These are phyloP conservation scores for Speoplatyrhinus poulsoni DNA, from an alignment of 2,113 vertebrate species.

Conservation along the genomic window DNA sequence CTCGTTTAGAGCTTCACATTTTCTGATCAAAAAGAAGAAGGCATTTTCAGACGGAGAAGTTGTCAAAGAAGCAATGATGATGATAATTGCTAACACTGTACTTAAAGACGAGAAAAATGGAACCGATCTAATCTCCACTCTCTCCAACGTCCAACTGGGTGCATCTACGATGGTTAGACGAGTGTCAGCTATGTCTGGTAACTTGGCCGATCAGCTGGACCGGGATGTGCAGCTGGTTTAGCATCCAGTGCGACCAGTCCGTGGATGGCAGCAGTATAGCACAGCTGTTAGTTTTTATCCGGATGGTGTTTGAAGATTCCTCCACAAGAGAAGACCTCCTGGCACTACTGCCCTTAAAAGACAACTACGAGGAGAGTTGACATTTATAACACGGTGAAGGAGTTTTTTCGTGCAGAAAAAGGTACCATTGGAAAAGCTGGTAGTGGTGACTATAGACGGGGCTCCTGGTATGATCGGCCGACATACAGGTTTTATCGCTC, in stretches of 20 bases:
- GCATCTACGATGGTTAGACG: conserved; percentile 9
- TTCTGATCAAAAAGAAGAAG: conserved; percentile 29
- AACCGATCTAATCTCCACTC: conserved; percentile 13
- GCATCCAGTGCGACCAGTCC: conserved; percentile 34
- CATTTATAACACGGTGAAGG: background rate
- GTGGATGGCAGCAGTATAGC: conserved; percentile 27
- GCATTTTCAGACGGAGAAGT: conserved; percentile 8
- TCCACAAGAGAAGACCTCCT: conserved; percentile 26
- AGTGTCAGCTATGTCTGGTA: conserved; percentile 30
- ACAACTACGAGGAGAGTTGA: conserved; percentile 26
- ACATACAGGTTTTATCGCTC: conserved; percentile 15
- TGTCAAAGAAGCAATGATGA: conserved; percentile 37
- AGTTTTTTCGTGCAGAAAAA: conserved; percentile 30
- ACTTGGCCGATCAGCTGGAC: too few relatives aligned
- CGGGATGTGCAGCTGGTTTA: conserved; percentile 17
- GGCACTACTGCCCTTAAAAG: conserved; percentile 18
- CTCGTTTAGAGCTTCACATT: conserved; percentile 31
- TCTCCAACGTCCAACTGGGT: conserved; percentile 38
- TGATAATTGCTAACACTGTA: conserved; percentile 24
- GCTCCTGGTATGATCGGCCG: conserved; percentile 22
- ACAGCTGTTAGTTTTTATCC: conserved; percentile 13
- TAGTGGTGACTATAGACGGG: conserved; percentile 28
- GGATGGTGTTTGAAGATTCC: conserved; percentile 29
- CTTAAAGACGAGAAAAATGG: conserved; percentile 34
- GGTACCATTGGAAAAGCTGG: conserved; percentile 36